phyloP scores from a whole-genome alignment of 2,888 invertebrate species.

The Lasiommata megera region DNA sequence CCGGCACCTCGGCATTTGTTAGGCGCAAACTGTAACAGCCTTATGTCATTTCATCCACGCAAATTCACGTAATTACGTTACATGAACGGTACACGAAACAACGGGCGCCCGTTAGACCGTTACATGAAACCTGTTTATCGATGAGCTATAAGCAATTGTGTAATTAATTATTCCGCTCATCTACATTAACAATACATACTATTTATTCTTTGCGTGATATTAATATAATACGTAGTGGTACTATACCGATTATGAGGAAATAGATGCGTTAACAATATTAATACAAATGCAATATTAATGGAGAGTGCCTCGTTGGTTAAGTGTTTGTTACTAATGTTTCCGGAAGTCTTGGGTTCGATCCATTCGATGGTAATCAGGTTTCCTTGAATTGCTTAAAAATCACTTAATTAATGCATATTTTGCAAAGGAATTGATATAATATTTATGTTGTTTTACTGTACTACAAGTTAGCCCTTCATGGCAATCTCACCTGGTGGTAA shows the following conservation, averaged over 20 bases:
- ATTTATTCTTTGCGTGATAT: slow-evolving; percentile 1
- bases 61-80: slow-evolving; percentile 75
- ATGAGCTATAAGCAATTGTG: slow-evolving; percentile 47
- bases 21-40: slow-evolving; percentile 58
- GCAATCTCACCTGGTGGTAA: too few species aligned
- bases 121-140: slow-evolving; percentile 48
- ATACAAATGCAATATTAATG: neutral
- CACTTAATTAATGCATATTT: too few species aligned
- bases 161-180: slow-evolving; percentile 24
- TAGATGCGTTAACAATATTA: neutral
- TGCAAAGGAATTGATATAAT: too few species aligned
- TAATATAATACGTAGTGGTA: neutral
- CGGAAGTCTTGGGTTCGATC: too few species aligned
- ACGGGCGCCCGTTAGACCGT: slow-evolving; percentile 50
- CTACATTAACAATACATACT: slow-evolving; percentile 12
- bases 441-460: too few species aligned
- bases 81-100: slow-evolving; percentile 55
- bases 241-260: neutral
- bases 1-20: slow-evolving; percentile 41
- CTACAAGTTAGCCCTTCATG: too few species aligned
- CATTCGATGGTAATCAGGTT: too few species aligned
- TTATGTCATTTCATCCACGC: slow-evolving; percentile 76
- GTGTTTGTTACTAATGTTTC: too few species aligned
- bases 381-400: too few species aligned
- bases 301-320: neutral